Conservation (phyloP, 1,140 invertebrate genomes). For the Zaprionus nigranus region DNA sequence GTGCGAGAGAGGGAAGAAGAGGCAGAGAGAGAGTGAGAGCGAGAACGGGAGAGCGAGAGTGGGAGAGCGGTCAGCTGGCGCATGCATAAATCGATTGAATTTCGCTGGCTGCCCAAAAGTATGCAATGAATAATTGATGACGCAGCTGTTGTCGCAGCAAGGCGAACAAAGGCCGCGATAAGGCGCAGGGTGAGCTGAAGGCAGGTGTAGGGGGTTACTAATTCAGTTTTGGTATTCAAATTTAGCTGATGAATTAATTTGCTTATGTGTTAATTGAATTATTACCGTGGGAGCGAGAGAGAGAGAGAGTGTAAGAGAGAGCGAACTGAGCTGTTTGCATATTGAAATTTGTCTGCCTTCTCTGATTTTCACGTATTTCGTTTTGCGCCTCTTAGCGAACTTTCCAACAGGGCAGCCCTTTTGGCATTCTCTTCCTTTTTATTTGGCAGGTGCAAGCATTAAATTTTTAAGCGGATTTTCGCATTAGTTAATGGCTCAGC, state of each 20-base stretch:
- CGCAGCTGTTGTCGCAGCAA: conserved; percentile 4
- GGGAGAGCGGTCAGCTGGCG: neutral
- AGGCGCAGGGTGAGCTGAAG: neutral
- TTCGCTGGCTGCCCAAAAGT: conserved; percentile 49
- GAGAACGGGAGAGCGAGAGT: neutral
- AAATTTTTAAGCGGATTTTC: conserved; percentile 77
- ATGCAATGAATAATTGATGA: conserved; percentile 40
- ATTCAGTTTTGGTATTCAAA: neutral
- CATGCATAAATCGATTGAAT: conserved; percentile 20
- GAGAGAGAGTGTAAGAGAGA: neutral
- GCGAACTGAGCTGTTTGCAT: neutral
- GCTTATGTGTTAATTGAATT: conserved; percentile 48
- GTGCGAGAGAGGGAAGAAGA: neutral
- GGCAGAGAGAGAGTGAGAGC: neutral
- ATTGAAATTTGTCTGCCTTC: conserved; percentile 24
- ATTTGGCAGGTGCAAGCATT: conserved; percentile 64
- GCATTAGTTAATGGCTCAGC: conserved; percentile 77
- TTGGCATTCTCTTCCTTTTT: conserved; percentile 27
- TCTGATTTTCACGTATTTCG: conserved; percentile 23
- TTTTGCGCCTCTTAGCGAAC: conserved; percentile 16
- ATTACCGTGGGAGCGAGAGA: neutral
- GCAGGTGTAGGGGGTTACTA: neutral
- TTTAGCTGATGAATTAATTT: conserved; percentile 43
- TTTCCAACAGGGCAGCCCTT: conserved; percentile 11
- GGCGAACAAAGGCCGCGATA: neutral